A percentile compares a stretch with the other conserved stretches of the same genome.
Evolutionary conservation across 2,113 vertebrate species (phyloP).

Genomic region (Ptyas mucosa): DNA sequence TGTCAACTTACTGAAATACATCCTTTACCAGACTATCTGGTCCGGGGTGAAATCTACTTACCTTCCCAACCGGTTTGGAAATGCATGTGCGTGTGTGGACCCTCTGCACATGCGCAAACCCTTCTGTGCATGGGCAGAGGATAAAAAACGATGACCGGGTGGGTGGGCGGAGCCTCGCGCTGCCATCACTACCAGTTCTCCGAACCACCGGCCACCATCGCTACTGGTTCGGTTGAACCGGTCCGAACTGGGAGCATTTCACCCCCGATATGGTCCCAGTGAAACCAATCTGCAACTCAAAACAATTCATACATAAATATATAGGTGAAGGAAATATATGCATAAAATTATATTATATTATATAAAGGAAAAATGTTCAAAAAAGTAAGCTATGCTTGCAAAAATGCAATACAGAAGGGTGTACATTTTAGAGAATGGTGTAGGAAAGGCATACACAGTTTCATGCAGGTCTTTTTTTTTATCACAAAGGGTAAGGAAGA

Average conservation of each 20-base stretch:
- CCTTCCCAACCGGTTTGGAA: too few species aligned
- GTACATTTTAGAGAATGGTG: neutral
- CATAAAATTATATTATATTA: neutral
- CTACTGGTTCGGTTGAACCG: too few species aligned
- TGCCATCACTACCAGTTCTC: too few species aligned
- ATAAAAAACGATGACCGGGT: too few species aligned
- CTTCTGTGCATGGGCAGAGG: too few species aligned
- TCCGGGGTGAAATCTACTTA: neutral
- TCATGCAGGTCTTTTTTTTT: neutral
- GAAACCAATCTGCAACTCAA: neutral
- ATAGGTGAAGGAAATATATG: neutral
- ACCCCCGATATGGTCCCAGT: neutral
- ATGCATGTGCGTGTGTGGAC: too few species aligned
- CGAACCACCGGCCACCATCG: too few species aligned
- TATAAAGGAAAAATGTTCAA: neutral
- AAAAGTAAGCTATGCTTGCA: neutral
- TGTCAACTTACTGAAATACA: neutral
- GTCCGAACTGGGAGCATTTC: too few species aligned
- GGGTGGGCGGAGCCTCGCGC: too few species aligned
- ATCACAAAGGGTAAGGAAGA: neutral
- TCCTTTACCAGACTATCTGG: neutral
- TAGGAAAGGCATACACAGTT: neutral
- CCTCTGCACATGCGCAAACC: too few species aligned
- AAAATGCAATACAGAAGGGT: neutral
- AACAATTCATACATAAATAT: neutral